Percentiles rank a stretch among this genome's conserved stretches.
Conservation (phyloP, 35 echinoderm and acorn worm species). For the Apostichopus californicus region DNA sequence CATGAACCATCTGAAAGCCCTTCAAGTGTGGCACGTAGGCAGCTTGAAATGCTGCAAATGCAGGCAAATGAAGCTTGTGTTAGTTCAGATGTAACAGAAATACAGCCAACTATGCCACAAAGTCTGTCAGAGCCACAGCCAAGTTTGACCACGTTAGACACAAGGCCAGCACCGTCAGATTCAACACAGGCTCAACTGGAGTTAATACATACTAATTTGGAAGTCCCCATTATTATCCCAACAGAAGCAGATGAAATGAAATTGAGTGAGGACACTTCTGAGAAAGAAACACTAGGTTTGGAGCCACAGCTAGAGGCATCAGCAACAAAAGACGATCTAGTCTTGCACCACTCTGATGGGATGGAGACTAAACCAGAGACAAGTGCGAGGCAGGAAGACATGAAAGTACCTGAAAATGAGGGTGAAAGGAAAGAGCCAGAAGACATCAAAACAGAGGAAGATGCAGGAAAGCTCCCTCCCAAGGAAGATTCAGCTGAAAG, state of each 20-base stretch:
- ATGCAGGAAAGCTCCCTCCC: neutral
- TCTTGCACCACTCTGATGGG: neutral
- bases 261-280: neutral
- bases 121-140: slow-evolving; percentile 1
- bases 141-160: neutral
- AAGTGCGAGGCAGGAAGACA: neutral
- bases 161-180: neutral
- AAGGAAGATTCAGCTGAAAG: neutral
- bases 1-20: neutral
- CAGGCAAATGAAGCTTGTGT: neutral
- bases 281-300: neutral
- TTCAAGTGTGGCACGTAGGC: neutral
- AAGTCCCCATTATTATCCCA: neutral
- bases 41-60: neutral
- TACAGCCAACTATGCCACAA: neutral
- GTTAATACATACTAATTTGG: neutral
- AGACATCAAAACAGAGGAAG: neutral
- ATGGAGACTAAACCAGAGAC: neutral
- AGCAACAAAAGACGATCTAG: neutral
- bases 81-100: neutral
- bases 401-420: neutral
- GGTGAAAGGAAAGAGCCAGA: neutral
- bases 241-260: neutral
- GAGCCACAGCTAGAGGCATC: neutral
- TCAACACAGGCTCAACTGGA: neutral